Conservation (phyloP, 2,113 vertebrate genomes). For the Mugil cephalus region DNA sequence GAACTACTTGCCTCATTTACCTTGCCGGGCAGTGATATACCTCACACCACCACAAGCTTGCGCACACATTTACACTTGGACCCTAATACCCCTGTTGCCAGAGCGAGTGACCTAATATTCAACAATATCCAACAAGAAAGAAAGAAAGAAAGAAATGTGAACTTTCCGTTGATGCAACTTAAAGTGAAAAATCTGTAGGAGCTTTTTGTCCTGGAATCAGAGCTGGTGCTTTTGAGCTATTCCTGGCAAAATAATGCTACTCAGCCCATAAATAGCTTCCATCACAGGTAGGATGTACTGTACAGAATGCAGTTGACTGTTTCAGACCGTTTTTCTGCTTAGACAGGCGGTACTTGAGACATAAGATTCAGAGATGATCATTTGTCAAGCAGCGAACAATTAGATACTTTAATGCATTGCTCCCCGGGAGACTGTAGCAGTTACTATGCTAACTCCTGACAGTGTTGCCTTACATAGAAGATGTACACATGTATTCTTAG, state of each 20-base stretch:
- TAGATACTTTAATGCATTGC: slow-evolving; percentile 61
- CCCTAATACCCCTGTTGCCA: not conserved
- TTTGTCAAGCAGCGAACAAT: slow-evolving; percentile 55
- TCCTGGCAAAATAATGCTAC: slow-evolving; percentile 42
- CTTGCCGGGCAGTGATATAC: slow-evolving; percentile 34
- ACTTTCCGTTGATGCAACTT: slow-evolving; percentile 6
- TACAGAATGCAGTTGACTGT: slow-evolving; percentile 2
- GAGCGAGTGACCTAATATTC: slow-evolving; percentile 39
- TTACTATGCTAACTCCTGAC: slow-evolving; percentile 4
- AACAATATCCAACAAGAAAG: not conserved
- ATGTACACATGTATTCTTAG: slow-evolving; percentile 21
- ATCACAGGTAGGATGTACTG: slow-evolving; percentile 33
- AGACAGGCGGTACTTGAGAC: slow-evolving; percentile 46
- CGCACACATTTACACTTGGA: slow-evolving; percentile 24
- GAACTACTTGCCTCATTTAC: slow-evolving; percentile 61
- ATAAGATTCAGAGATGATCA: slow-evolving; percentile 28
- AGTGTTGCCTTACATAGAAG: slow-evolving; percentile 47
- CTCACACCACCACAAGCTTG: slow-evolving; percentile 29
- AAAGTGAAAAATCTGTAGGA: slow-evolving; percentile 1
- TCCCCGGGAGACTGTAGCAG: slow-evolving; percentile 12
- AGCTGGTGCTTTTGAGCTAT: slow-evolving; percentile 54
- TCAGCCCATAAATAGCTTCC: slow-evolving; percentile 58
- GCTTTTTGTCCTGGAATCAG: slow-evolving; percentile 50
- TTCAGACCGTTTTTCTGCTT: slow-evolving; percentile 16
- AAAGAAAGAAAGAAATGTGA: slow-evolving; percentile 27